Conservation (phyloP, 2,797 vertebrate genomes). For the Acomys russatus region DNA sequence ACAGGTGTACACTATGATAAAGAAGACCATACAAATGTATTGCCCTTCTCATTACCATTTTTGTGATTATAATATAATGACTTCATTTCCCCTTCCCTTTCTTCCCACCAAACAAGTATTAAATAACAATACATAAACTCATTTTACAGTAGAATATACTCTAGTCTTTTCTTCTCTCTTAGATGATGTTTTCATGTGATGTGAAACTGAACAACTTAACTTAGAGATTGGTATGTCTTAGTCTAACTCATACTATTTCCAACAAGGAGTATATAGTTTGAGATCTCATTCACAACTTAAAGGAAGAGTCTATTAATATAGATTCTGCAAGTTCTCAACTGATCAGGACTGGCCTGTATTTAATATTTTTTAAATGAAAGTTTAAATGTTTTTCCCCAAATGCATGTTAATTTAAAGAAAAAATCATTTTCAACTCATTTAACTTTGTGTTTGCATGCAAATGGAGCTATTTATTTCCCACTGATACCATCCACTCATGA, state of each 20-base stretch:
- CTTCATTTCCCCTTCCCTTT: neutral
- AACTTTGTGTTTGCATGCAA: conserved; percentile 57
- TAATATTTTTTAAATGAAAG: conserved; percentile 24
- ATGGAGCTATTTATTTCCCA: conserved; percentile 58
- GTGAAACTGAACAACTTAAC: neutral
- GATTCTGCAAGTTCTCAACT: conserved; percentile 33
- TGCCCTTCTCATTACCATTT: neutral
- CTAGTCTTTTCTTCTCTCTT: conserved; percentile 6
- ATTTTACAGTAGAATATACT: conserved; percentile 4
- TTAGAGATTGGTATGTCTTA: neutral
- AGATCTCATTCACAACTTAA: neutral
- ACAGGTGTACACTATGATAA: no score
- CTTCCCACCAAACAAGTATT: neutral
- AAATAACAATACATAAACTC: neutral
- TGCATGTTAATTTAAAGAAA: conserved; percentile 50
- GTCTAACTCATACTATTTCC: conserved; percentile 24
- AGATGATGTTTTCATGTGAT: neutral
- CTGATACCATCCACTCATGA: conserved; percentile 60
- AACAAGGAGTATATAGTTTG: neutral
- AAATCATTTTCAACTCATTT: conserved; percentile 49
- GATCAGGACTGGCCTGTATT: neutral
- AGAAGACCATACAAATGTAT: neutral
- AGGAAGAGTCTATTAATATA: conserved; percentile 23
- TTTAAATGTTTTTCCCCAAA: conserved; percentile 46
- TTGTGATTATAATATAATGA: neutral